Evolutionary conservation across 2,113 vertebrate species (phyloP), one percentile per base, ranked within the genome.

Genomic region (Lonchura striata): DNA sequence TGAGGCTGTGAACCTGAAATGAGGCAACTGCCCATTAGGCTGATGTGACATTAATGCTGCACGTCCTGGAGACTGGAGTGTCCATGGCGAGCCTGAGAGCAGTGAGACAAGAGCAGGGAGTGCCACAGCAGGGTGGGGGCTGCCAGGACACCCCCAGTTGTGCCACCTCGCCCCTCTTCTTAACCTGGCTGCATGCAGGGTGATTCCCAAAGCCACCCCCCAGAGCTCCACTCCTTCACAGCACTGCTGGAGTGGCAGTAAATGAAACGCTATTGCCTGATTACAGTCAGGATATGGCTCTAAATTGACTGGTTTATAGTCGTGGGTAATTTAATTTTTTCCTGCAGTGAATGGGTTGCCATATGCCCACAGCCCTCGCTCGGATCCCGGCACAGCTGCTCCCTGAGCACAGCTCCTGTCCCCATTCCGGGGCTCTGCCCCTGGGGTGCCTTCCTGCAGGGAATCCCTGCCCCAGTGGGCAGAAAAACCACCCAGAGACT

Each of bases 261-360:
- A 94, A 94, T 82, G 78, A 89, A 95, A 75, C 44, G 52, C 46
- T 79, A 44, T 56, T 79, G 84, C 89, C 92, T 69, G 72, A 69
- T 96, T 95, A 89, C 50, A 82, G 83, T 6, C 72, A 65, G 91
- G 81, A 92, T 95, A 91, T 61, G 2, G 4, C 82, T 94, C 70
- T 64, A 79, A 95, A 97, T 91, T 75, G 91, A 95, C 91, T 96
- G 91, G 13, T 96, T 95, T 95, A 94, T 94, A 83, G 95, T 56
- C 72, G 52, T 66, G 86, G 70, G 65, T 95, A 94, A 96, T 96
- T 94, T 87, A 54, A 83, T 84, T 92, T 87, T 56, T 94, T 63
- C 76, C 77, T 82, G 50, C 86, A 82, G 81, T 10, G 66, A 78
- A 79, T 47, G 84, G 59, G 54, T 82, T 82, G 89, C 94, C 93